Evolutionary conservation across 2,888 invertebrate genomes (phyloP), one percentile per base, ranked within the genome.

Genomic region (Agapostemon virescens): DNA sequence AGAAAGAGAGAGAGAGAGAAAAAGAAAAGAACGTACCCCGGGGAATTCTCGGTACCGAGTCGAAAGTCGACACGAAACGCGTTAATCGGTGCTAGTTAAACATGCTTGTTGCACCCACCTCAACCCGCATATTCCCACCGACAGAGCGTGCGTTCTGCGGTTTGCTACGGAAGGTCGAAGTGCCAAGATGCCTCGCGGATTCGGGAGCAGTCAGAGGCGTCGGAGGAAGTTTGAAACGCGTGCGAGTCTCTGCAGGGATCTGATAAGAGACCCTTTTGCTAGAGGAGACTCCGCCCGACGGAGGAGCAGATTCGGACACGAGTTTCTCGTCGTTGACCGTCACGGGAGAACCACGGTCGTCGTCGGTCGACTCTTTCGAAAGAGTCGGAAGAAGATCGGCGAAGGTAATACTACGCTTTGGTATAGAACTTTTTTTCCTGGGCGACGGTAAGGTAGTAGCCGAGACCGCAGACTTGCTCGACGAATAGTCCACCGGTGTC

Each of bases 131-230:
- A 85, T 87, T 90, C 87, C 90, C 91, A 83, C 85, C 88, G 88
- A 91, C 92, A 92, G 92, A 91, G 78, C 92, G 92, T 92, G 92
- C 92, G 90, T 91, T 92, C 92, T 92, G 92, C 90, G 88, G 89
- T 82, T 88, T 89, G 88, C 85, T 91, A 90, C 88, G 87, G 82
- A 88, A 88, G 88, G 88, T 83, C 82, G 87, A 79, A 82, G 88
- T 86, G 87, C 84, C 86, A 80, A 86, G 82, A 86, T 88, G 87
- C 81, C 85, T 86, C 77, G 84, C 74, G 82, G 83, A 88, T 74
- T 88, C 89, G 38, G 92, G 90, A 87, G 88, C 86, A 78, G 92
- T 92, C 77, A 92, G 84, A 63, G 92, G 92, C 69, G 92, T 92
- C 42, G 92, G 92, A 70, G 92, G 92, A 80, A 92, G 90, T 83